Evolutionary conservation across 2,888 invertebrate genomes (phyloP).

Genomic region (Mythimna albipuncta): DNA sequence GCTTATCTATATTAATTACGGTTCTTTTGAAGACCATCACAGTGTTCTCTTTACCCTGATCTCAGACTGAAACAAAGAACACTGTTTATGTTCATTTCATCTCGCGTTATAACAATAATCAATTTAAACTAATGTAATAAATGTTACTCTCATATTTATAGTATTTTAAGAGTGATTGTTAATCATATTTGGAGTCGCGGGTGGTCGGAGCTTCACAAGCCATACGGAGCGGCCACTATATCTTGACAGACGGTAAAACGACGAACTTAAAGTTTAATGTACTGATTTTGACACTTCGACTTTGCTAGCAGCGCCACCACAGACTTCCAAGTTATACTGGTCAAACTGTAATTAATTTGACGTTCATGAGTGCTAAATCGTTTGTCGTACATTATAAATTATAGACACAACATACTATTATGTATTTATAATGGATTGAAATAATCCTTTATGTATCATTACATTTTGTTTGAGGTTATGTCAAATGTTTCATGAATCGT

Average conservation of each 20-base stretch:
- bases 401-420: constrained; percentile 57
- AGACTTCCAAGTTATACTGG: constrained; percentile 29
- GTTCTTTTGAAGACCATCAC: background rate
- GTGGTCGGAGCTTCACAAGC: constrained; percentile 72
- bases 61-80: constrained; percentile 33
- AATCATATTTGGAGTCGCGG: constrained; percentile 70
- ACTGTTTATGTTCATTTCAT: constrained; percentile 43
- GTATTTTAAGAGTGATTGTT: constrained; percentile 68
- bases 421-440: constrained; percentile 64
- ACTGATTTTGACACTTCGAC: constrained; percentile 11
- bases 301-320: constrained; percentile 31
- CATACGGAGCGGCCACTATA: constrained; percentile 28
- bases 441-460: constrained; percentile 59
- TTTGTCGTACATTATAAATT: constrained; percentile 65
- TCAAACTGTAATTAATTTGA: constrained; percentile 74
- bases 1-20: too few species aligned
- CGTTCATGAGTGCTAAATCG: constrained; percentile 69
- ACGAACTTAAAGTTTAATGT: constrained; percentile 28
- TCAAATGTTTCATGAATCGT: constrained; percentile 24
- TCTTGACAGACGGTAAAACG: constrained; percentile 32
- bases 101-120: constrained; percentile 54
- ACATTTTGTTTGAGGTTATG: constrained; percentile 47
- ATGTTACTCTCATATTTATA: constrained; percentile 61
- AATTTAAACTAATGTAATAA: constrained; percentile 57
- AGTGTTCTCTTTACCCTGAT: background rate